Conservation (phyloP, 2,888 invertebrate genomes). For the Netelia virgata region DNA sequence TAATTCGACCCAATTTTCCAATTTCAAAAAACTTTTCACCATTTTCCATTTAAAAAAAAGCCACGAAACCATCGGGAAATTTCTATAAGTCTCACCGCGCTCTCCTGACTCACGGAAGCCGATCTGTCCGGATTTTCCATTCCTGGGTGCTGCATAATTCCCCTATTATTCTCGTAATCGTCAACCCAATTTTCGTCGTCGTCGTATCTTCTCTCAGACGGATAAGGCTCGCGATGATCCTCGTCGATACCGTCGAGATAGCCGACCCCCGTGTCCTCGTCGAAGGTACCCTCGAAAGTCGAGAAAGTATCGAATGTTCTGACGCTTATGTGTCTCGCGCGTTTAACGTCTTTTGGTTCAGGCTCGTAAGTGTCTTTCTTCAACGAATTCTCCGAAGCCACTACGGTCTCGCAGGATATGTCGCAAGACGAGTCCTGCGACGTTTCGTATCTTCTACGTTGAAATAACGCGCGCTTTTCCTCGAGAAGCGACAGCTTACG, state of each 20-base stretch:
- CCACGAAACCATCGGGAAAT: not conserved
- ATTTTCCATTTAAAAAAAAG: not conserved
- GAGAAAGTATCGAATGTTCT: constrained; percentile 82
- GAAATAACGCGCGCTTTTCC: constrained; percentile 81
- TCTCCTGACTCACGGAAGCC: constrained; percentile 76
- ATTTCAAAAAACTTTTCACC: not conserved
- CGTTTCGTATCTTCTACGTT: constrained; percentile 77
- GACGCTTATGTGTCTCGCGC: constrained; percentile 79
- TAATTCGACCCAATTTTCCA: too few species aligned
- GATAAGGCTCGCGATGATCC: constrained; percentile 60
- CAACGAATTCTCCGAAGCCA: constrained; percentile 70
- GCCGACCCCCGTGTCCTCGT: constrained; percentile 79
- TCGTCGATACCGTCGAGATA: constrained; percentile 80
- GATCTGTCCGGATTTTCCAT: constrained; percentile 74
- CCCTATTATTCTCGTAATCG: constrained; percentile 39
- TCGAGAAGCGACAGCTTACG: constrained; percentile 79
- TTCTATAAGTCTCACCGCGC: constrained; percentile 75
- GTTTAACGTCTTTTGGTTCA: constrained; percentile 64
- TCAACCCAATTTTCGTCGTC: constrained; percentile 15
- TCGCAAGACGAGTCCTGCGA: constrained; percentile 72
- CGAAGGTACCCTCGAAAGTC: constrained; percentile 81
- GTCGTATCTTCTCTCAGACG: constrained; percentile 43
- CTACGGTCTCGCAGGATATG: constrained; percentile 77
- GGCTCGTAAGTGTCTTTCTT: constrained; percentile 36
- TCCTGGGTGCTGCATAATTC: constrained; percentile 53